Evolutionary conservation across 1,140 invertebrate genomes (phyloP).

Genomic region (Cydia strobilella): DNA sequence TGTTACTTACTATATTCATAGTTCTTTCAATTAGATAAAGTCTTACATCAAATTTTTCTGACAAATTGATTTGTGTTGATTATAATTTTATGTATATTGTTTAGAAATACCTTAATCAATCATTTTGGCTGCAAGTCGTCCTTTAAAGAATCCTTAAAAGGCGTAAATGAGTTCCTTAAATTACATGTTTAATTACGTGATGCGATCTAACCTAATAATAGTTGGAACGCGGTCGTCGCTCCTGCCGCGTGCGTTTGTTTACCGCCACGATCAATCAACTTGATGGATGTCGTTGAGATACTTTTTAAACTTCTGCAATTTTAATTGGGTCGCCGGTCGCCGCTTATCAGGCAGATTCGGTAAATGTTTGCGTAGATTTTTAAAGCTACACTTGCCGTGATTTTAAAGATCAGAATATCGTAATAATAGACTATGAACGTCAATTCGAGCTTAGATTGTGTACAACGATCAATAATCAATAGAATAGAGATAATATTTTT

Average conservation of each 20-base stretch:
- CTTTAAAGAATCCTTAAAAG: neutral
- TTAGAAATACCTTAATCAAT: too few species aligned
- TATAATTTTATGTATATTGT: too few species aligned
- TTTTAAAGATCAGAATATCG: neutral
- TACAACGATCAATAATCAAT: too few species aligned
- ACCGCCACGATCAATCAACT: constrained; percentile 57
- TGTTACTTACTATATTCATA: too few species aligned
- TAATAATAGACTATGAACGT: neutral
- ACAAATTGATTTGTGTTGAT: too few species aligned
- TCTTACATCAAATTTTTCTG: too few species aligned
- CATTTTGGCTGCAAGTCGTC: too few species aligned
- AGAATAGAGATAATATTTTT: too few species aligned
- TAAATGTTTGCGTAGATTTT: constrained; percentile 11
- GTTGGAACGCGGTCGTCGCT: constrained; percentile 49
- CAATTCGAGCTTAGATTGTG: too few species aligned
- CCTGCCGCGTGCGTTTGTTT: constrained; percentile 44
- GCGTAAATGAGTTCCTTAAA: constrained; percentile 39
- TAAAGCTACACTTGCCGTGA: neutral
- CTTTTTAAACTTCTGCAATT: constrained; percentile 45
- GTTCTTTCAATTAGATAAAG: too few species aligned
- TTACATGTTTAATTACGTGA: constrained; percentile 40
- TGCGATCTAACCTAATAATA: constrained; percentile 49
- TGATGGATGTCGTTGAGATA: constrained; percentile 57
- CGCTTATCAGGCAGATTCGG: constrained; percentile 9
- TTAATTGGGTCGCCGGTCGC: constrained; percentile 48